phyloP scores from a whole-genome alignment of 2,888 invertebrate genomes.

The Pseudoips prasinana region DNA sequence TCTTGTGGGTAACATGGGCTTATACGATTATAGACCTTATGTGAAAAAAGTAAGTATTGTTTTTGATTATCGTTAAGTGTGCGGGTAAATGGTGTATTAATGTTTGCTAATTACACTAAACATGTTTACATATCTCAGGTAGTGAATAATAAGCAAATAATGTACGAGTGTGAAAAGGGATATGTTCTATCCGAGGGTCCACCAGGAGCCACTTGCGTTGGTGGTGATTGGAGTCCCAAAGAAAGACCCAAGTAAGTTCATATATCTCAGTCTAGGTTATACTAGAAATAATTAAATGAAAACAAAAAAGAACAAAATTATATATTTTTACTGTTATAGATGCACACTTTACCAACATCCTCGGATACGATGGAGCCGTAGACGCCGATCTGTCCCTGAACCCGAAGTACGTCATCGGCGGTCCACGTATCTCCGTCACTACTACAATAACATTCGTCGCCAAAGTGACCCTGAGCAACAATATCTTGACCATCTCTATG shows the following conservation, averaged over 20 bases:
- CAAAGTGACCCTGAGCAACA: conserved; percentile 52
- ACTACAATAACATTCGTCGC: conserved; percentile 60
- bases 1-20: conserved; percentile 96
- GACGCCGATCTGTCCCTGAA: conserved; percentile 80
- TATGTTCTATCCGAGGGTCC: conserved; percentile 93
- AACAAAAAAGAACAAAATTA: no score
- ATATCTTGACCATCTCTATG: conserved; percentile 58
- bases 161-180: conserved; percentile 97
- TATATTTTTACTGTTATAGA: conserved; percentile 49
- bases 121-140: no score
- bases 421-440: conserved; percentile 66
- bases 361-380: conserved; percentile 89
- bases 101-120: no score
- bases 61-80: no score
- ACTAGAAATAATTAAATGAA: no score
- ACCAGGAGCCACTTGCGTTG: conserved; percentile 96
- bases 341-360: conserved; percentile 95
- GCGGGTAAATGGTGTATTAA: no score
- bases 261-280: no score
- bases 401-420: conserved; percentile 63
- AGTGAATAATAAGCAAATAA: conserved; percentile 95
- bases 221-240: conserved; percentile 96
- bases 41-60: conserved; percentile 89
- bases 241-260: conserved; percentile 87
- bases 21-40: conserved; percentile 97